Base-by-base conservation (phyloP, 2,888 invertebrate genomes). In the Theristus sp. region DNA sequence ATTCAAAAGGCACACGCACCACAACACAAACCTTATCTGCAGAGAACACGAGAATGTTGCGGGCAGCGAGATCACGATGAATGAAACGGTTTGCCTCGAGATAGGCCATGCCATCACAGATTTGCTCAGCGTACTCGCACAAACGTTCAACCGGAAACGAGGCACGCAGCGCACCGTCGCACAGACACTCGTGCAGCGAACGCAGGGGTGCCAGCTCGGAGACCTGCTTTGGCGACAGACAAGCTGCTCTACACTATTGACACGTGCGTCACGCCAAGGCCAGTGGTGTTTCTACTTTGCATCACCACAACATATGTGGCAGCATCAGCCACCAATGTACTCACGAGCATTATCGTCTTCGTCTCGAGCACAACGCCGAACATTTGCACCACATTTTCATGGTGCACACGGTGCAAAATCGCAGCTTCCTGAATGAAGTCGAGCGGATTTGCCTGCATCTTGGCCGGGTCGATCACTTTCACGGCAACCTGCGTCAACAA, bases 341-440 rank as follows among this genome's bases (percentile, higher is more conserved):
- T 67, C 68, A 81, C 80, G 74, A 82, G 68, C 80, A 81, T 89
- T 63, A 90, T 77, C 1, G 86, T 83, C 71, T 89, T 87, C 57
- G 90, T 84, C 71, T 93, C 91, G 61, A 96, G 79, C 2, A 94
- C 96, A 24, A 98, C 94, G 1, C 98, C 98, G 75, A 89, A 96
- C 62, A 98, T 80, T n/a, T 91, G 81, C 2, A 96, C 94, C 67
- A 98, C 91, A 74, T 91, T 89, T 63, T 90, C 89, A 75, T 96
- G 93, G 74, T 93, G 89, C 69, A 96, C 90, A 64, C 87, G 84
- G 75, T 96, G 93, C 94, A 98, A 94, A 65, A 94, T 90, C 20
- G 89, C 89, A 0, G 96, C 96, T 77, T 98, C 96, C 76, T 94
- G 94, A 58, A 96, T 79, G 78, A 96, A 94, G 76, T 94, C 93